These are phyloP conservation scores for Equus przewalskii DNA, from an alignment of 2,113 vertebrate genomes.

Conservation along the genomic window DNA sequence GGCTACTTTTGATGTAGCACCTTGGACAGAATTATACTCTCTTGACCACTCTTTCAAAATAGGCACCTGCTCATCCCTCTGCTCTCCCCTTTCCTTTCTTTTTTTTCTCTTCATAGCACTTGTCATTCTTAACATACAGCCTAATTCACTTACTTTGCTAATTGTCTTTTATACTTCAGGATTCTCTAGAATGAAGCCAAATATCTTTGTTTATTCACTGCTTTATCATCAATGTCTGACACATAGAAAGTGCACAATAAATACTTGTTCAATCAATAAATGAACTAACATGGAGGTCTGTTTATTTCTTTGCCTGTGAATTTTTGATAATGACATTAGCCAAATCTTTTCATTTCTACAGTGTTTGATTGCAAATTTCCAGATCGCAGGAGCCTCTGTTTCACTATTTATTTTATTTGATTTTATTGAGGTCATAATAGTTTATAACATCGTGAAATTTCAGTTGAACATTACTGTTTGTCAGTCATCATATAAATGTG, in stretches of 20 bases:
- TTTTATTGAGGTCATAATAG: no score
- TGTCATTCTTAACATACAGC: background rate
- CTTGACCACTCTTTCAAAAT: background rate
- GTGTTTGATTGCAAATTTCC: background rate
- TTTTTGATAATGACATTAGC: background rate
- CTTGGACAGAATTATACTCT: background rate
- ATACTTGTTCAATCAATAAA: background rate
- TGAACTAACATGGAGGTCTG: background rate
- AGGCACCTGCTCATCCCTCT: background rate
- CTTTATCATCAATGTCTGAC: background rate
- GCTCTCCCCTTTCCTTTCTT: background rate
- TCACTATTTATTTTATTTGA: no score
- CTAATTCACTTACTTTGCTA: background rate
- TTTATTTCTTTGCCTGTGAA: background rate
- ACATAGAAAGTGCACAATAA: background rate
- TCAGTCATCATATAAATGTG: no score
- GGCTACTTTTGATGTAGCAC: background rate
- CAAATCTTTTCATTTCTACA: background rate
- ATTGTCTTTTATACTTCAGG: background rate
- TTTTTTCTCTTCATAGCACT: background rate
- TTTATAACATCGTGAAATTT: no score
- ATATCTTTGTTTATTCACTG: background rate
- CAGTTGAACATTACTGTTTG: no score
- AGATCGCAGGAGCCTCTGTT: background rate
- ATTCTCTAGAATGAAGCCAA: background rate